Base-by-base conservation (phyloP, 2,888 invertebrate genomes). In the Abrostola triplasia region DNA sequence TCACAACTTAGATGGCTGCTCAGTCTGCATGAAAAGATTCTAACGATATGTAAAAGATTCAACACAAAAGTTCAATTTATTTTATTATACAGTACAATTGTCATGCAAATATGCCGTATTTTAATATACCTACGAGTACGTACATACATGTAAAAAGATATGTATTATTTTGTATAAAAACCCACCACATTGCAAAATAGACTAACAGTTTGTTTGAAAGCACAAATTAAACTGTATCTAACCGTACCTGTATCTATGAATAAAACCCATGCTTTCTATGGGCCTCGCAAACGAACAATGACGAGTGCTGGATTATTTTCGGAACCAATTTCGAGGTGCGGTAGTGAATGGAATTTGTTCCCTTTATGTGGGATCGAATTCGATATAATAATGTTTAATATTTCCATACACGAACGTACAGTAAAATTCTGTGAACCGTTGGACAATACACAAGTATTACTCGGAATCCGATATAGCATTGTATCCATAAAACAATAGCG, bases 251-350 rank as follows among this genome's bases (percentile, higher is more conserved):
- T 65, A 77, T 66, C 65, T 68, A 72, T 72, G 67, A 64, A 73
- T 61, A 35, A 57, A 65, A 51, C 54, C 61, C 60, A 71, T 71
- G 64, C 56, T 71, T 70, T 66, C 59, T 67, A 77, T 75, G 64
- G 65, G 12, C 50, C 62, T 64, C 53, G 42, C 55, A 55, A 64
- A 65, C 13, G 65, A 77, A 79, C 79, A 79, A 77, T 71, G 58
- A 59, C 63, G 65, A 59, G 49, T 52, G 59, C 53, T 51, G 73
- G 73, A 80, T 80, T 79, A 79, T 80, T 77, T 79, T 77, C 59
- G 73, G 64, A 67, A 75, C 70, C 72, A 72, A 75, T 80, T 70
- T 75, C 59, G 61, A 56, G 44, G 64, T 64, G 40, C 62, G 62
- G 58, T 57, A 54, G n/a, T 66, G 67, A 77, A 80, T 76, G 69